Percentiles rank a stretch among this genome's conserved stretches.
These are phyloP conservation scores for Helicolenus hilgendorfi DNA, from an alignment of 2,797 vertebrate genomes.

Conservation along the genomic window DNA sequence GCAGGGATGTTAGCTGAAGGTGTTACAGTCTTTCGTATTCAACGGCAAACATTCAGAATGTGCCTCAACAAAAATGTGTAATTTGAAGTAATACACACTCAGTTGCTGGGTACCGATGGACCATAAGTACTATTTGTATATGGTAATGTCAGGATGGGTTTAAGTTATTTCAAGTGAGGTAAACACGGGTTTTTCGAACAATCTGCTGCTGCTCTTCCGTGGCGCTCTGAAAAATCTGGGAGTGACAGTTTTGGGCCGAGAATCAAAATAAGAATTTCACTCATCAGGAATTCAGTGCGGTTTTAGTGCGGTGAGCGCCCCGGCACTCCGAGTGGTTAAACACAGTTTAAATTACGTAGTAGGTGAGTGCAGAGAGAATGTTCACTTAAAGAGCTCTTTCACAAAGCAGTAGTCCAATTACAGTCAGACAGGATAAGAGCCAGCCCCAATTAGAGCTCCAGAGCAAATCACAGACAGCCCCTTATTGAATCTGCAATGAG, in stretches of 20 bases:
- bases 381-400: slow-evolving; percentile 40
- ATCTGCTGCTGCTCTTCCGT: slow-evolving; percentile 13
- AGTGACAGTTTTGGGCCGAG: slow-evolving; percentile 56
- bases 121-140: not conserved
- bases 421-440: slow-evolving; percentile 40
- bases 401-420: slow-evolving; percentile 49
- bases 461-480: slow-evolving; percentile 37
- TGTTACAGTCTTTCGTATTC: not conserved
- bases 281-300: slow-evolving; percentile 39
- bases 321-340: slow-evolving; percentile 29
- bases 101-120: not conserved
- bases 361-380: slow-evolving; percentile 36
- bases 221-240: slow-evolving; percentile 8
- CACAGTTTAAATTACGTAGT: slow-evolving; percentile 43
- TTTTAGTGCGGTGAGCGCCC: slow-evolving; percentile 14
- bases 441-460: slow-evolving; percentile 43
- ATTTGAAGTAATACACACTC: not conserved
- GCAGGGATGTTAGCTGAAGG: not conserved
- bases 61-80: not conserved
- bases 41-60: not conserved
- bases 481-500: slow-evolving; percentile 24
- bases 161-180: not conserved
- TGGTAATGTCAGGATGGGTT: not conserved
- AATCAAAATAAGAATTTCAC: slow-evolving; percentile 42
- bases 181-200: not conserved